Evolutionary conservation across 2,888 invertebrate species (phyloP).

Genomic region (Lomographa bimaculata): DNA sequence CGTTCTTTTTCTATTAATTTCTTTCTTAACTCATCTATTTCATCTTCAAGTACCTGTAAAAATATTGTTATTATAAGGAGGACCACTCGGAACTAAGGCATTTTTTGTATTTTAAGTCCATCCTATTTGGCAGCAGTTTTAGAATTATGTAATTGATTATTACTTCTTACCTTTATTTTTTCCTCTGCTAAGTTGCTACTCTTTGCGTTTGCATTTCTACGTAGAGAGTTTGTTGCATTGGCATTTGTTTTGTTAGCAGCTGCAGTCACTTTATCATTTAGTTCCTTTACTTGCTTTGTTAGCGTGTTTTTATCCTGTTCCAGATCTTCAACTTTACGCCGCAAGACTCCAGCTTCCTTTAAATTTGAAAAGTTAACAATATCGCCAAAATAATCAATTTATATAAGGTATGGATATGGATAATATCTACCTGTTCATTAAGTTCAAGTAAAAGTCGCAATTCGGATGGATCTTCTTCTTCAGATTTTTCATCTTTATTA

Average conservation of each 20-base stretch:
- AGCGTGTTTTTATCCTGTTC: conserved; percentile 90
- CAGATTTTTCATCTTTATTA: conserved; percentile 89
- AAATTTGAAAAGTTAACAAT: conserved; percentile 17
- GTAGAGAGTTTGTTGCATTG: conserved; percentile 54
- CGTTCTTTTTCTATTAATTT: conserved; percentile 92
- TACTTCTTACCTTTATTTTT: conserved; percentile 82
- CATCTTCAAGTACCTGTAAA: conserved; percentile 86
- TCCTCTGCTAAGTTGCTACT: conserved; percentile 84
- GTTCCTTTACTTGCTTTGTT: conserved; percentile 89
- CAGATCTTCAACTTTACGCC: conserved; percentile 92
- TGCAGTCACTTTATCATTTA: conserved; percentile 87
- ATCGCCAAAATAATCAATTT: background rate
- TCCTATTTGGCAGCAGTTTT: no score
- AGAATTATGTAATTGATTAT: background rate
- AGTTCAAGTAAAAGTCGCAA: conserved; percentile 93
- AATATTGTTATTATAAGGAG: no score
- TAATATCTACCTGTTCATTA: conserved; percentile 91
- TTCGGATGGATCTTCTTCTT: conserved; percentile 92
- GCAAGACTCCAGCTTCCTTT: conserved; percentile 91
- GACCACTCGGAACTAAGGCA: no score
- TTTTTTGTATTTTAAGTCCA: no score
- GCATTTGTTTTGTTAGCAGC: conserved; percentile 62
- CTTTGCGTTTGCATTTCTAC: conserved; percentile 61
- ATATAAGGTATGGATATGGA: background rate
- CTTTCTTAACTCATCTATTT: conserved; percentile 88